Conservation (phyloP, 2,113 vertebrate species). For the Charadrius vociferus region DNA sequence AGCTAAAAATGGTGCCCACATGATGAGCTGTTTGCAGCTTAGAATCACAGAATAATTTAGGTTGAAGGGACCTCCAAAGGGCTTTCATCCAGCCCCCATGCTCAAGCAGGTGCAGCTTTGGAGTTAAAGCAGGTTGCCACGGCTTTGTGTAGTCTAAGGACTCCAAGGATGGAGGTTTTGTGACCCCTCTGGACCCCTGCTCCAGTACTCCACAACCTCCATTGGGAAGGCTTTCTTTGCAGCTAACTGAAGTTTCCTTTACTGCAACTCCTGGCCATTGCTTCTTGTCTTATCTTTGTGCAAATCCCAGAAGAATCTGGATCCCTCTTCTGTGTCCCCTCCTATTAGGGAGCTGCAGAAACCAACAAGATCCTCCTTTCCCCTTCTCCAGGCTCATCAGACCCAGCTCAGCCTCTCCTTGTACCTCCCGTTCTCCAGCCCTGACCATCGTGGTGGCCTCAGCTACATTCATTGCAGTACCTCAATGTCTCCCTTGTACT, state of each 20-base stretch:
- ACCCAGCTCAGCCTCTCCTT: neutral
- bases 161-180: neutral
- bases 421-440: neutral
- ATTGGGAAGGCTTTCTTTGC: neutral
- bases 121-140: neutral
- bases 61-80: neutral
- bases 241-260: neutral
- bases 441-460: neutral
- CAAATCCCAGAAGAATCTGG: neutral
- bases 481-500: neutral
- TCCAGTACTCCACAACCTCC: neutral
- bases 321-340: neutral
- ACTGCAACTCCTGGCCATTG: neutral
- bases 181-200: neutral
- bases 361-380: neutral
- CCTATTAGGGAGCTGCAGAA: neutral
- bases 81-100: rapidly evolving
- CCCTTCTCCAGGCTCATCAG: neutral
- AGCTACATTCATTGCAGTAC: neutral
- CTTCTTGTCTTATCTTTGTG: neutral
- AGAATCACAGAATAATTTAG: neutral
- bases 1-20: neutral
- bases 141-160: neutral
- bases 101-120: neutral
- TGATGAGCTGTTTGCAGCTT: neutral